Base-by-base conservation (phyloP, 1,140 invertebrate genomes). In the Lepidotrigona ventralis region DNA sequence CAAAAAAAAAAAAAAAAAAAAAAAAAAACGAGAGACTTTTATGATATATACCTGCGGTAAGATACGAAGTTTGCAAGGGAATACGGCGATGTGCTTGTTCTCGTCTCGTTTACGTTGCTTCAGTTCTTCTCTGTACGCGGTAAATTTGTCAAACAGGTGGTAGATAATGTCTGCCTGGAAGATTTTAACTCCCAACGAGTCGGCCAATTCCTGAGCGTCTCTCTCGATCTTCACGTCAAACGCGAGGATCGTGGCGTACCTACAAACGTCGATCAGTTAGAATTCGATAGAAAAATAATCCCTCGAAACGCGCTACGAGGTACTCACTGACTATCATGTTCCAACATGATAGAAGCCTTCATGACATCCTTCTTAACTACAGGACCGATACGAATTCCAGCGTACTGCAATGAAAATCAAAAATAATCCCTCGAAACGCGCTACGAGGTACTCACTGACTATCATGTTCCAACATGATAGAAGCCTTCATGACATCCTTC, bases 91-190 rank as follows among this genome's bases (percentile, higher is more conserved):
- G 90, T 98, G 96, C 92, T 99, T 99, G 94, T 98, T 97, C 92
- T 99, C 98, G 87, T 99, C 98, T 21, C 98, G 96, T 92, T 99
- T 99, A 92, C 97, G 97, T 90, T 97, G 96, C 91, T 97, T 98
- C n/a, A 99, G 94, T 88, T 99, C 98, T 76, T 99, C 98, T 77
- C 98, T 95, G 93, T 99, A 99, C 26, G 97, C 97, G 85, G 97
- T 99, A 95, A 99, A 99, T 92, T 98, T 97, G 94, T 99, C 99
- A 94, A 99, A 99, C 83, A 99, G 95, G 95, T 99, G 99, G 95
- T 99, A 99, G 91, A 99, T 99, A 92, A 99, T 99, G 94, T 99
- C 99, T 5, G 99, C 99, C 81, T 99, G 97, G 96, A 99, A 99
- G 91, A 99, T 99, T 94, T 97, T 98, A 66, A 99, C 98, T 76